Evolutionary conservation across 2,113 vertebrate genomes (phyloP).

Genomic region (Hirundichthys speculiger): DNA sequence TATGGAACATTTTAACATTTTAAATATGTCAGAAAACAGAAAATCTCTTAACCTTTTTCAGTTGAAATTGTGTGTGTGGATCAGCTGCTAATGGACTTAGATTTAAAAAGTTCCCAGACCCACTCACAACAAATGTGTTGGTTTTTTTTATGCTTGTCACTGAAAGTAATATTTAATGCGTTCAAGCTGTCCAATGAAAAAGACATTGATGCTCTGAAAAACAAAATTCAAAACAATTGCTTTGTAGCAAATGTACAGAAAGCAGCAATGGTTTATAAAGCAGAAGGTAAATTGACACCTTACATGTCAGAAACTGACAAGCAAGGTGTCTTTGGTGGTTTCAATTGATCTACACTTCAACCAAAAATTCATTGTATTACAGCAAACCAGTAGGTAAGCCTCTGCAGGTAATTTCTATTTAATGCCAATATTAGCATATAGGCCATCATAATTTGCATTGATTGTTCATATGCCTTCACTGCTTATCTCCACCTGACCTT

Average conservation of each 20-base stretch:
- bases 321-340: not conserved
- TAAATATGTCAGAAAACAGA: constrained; percentile 8
- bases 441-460: constrained; percentile 27
- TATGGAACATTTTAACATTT: constrained; percentile 24
- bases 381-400: not conserved
- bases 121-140: constrained; percentile 23
- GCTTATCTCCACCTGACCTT: constrained; percentile 54
- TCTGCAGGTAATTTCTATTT: constrained; percentile 21
- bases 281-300: too few species aligned
- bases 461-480: constrained; percentile 21
- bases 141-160: not conserved
- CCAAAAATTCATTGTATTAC: not conserved
- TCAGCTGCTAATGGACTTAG: constrained; percentile 35
- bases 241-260: too few species aligned
- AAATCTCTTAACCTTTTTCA: not conserved
- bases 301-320: not conserved
- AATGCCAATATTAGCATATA: constrained; percentile 50
- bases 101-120: constrained; percentile 39
- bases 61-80: constrained; percentile 14
- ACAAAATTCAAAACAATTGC: too few species aligned
- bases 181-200: not conserved
- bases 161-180: constrained; percentile 6
- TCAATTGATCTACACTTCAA: constrained; percentile 8
- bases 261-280: too few species aligned
- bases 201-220: not conserved